Evolutionary conservation across 1,140 invertebrate species (phyloP).

Genomic region (Panagrolaimus sp.): DNA sequence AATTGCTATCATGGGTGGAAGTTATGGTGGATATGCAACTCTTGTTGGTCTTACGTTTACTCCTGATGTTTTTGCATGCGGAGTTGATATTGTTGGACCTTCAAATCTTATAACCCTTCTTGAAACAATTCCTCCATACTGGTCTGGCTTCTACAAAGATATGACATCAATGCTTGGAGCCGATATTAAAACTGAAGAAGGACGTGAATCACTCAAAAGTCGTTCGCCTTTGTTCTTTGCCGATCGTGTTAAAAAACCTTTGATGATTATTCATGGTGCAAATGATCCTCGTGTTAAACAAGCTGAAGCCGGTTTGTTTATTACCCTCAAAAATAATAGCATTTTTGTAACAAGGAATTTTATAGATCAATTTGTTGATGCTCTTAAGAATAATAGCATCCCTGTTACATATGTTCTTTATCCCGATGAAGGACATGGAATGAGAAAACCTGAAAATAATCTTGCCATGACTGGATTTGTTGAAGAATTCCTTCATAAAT

Average conservation of each 20-base stretch:
- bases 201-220: constrained; percentile 41
- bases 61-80: constrained; percentile 58
- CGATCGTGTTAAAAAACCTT: constrained; percentile 41
- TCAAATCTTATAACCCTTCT: constrained; percentile 56
- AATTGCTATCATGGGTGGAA: constrained; percentile 57
- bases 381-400: constrained; percentile 48
- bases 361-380: constrained; percentile 56
- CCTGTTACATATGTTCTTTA: constrained; percentile 48
- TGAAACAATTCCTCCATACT: constrained; percentile 58
- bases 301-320: constrained; percentile 39
- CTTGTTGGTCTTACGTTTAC: constrained; percentile 60
- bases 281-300: constrained; percentile 51
- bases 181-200: constrained; percentile 48
- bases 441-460: constrained; percentile 43
- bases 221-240: constrained; percentile 51
- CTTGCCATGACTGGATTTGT: constrained; percentile 46
- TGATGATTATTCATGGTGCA: constrained; percentile 46
- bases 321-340: constrained; percentile 43
- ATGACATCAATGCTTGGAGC: constrained; percentile 57
- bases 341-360: constrained; percentile 39
- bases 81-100: constrained; percentile 58
- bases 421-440: constrained; percentile 47
- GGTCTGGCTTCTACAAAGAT: constrained; percentile 57
- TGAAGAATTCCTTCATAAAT: constrained; percentile 46
- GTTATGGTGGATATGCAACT: constrained; percentile 57